A percentile compares a stretch with the other conserved stretches of the same genome.
Evolutionary conservation across 1,140 invertebrate species (phyloP).

Genomic region (Thrips palmi): DNA sequence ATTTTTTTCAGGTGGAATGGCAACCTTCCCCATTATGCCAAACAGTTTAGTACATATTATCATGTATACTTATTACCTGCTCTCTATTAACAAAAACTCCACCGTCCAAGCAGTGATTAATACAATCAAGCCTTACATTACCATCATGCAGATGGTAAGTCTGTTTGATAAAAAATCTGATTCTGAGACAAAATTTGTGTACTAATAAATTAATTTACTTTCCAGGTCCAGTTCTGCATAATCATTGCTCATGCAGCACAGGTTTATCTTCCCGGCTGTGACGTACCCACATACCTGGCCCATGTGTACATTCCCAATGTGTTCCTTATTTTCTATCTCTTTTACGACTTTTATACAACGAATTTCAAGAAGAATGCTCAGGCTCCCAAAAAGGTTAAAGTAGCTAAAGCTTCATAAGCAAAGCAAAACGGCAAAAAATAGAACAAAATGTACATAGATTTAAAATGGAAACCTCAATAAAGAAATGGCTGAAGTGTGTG

Average conservation of each 20-base stretch:
- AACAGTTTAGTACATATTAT: conserved; percentile 44
- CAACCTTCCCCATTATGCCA: conserved; percentile 27
- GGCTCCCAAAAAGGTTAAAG: too few relatives aligned
- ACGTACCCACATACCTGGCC: conserved; percentile 27
- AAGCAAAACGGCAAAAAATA: too few relatives aligned
- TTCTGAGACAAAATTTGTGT: not conserved
- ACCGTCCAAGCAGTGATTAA: conserved; percentile 19
- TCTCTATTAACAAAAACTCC: conserved; percentile 36
- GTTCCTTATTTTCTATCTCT: conserved; percentile 43
- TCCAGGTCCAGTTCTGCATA: conserved; percentile 43
- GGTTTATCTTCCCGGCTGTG: conserved; percentile 32
- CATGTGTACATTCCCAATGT: conserved; percentile 40
- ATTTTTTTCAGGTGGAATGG: conserved; percentile 25
- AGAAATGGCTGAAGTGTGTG: too few relatives aligned
- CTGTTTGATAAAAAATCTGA: not conserved
- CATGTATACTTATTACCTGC: conserved; percentile 46
- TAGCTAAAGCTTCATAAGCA: too few relatives aligned
- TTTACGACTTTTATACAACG: conserved; percentile 48
- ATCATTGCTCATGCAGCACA: conserved; percentile 34
- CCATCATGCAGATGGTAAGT: conserved; percentile 30
- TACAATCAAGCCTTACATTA: conserved; percentile 35
- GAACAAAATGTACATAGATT: too few relatives aligned
- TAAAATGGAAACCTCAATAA: too few relatives aligned
- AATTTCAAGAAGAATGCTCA: too few relatives aligned
- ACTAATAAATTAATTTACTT: conserved; percentile 15